These are phyloP conservation scores for Taeniopygia guttata DNA, from an alignment of 2,797 vertebrate genomes.

Conservation along the genomic window DNA sequence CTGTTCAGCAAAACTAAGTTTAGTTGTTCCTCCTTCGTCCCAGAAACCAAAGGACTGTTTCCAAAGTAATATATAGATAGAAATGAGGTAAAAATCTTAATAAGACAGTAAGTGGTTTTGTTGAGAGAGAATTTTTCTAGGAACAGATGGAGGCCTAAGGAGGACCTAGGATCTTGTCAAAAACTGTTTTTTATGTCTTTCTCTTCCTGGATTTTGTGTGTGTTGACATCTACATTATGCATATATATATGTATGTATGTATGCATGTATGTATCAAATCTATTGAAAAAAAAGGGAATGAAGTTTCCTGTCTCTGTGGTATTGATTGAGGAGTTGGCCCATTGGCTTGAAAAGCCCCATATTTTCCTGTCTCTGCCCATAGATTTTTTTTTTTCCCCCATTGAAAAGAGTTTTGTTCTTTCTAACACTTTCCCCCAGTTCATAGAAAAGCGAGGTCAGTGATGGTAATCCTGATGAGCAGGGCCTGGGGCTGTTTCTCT, in stretches of 20 bases:
- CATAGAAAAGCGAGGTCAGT: background rate
- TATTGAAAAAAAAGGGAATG: background rate
- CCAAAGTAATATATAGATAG: background rate
- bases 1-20: background rate
- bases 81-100: background rate
- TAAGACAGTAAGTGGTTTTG: background rate
- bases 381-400: fast-evolving
- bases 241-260: no score
- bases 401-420: background rate
- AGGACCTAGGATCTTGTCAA: background rate
- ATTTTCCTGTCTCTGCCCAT: background rate
- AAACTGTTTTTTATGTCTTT: background rate
- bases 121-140: background rate
- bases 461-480: fast-evolving
- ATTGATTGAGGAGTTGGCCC: background rate
- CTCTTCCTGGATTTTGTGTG: background rate
- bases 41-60: background rate
- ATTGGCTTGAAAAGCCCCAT: background rate
- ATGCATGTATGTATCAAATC: background rate
- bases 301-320: background rate
- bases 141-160: background rate
- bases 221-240: background rate
- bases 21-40: background rate
- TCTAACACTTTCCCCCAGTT: background rate
- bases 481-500: background rate